Conservation (phyloP, 2,888 invertebrate species). For the Onthophagus sagittarius region DNA sequence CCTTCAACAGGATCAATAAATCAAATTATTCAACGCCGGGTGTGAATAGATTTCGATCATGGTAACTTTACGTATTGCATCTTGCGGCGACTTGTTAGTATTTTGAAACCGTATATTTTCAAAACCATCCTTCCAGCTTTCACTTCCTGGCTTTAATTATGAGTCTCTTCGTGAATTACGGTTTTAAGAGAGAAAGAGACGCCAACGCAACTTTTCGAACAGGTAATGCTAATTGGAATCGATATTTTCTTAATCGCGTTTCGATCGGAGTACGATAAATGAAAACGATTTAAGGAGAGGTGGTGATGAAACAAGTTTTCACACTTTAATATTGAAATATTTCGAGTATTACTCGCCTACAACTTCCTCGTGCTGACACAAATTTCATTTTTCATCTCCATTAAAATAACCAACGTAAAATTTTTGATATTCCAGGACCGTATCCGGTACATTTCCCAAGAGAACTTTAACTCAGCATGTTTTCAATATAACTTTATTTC, state of each 20-base stretch:
- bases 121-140: not conserved
- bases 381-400: not conserved
- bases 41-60: not conserved
- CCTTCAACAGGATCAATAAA: not conserved
- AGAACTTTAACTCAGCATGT: not conserved
- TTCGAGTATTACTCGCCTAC: not conserved
- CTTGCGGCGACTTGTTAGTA: not conserved
- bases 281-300: no score
- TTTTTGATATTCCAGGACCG: not conserved
- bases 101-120: not conserved
- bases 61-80: not conserved
- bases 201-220: not conserved
- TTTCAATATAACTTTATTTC: not conserved
- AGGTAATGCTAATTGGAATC: not conserved
- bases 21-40: not conserved
- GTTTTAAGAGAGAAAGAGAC: not conserved
- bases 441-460: not conserved
- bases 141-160: not conserved
- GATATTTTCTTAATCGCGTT: not conserved
- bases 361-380: not conserved
- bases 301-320: not conserved
- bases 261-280: not conserved
- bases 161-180: not conserved
- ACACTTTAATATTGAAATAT: not conserved
- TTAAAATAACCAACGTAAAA: not conserved